These are phyloP conservation scores for Elephas maximus DNA, from an alignment of 2,113 vertebrate genomes.

Conservation along the genomic window DNA sequence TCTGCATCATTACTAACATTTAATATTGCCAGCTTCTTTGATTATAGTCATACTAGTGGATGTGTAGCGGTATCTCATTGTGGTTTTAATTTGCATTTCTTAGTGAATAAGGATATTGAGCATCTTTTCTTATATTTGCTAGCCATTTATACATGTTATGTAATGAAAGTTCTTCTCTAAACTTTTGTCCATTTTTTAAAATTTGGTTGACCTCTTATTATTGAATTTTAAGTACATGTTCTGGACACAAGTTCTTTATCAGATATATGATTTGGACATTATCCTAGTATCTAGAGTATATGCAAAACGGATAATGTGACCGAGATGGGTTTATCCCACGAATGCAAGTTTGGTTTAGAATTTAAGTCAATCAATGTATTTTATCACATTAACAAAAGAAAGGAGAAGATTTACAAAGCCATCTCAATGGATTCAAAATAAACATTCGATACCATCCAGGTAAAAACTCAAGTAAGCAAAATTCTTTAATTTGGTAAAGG, in stretches of 20 bases:
- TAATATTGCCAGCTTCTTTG: neutral
- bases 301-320: neutral
- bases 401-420: neutral
- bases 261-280: neutral
- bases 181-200: neutral
- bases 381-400: neutral
- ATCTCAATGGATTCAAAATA: neutral
- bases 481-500: neutral
- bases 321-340: neutral
- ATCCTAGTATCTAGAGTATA: neutral
- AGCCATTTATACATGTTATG: neutral
- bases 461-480: neutral
- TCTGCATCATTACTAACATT: neutral
- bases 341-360: neutral
- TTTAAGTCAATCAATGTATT: neutral
- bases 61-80: neutral
- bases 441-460: neutral
- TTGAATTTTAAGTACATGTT: neutral
- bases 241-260: neutral
- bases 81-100: too few relatives aligned
- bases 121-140: too few relatives aligned
- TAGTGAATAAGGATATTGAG: too few relatives aligned
- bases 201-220: neutral
- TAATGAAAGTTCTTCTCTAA: neutral
- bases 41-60: neutral